Conservation (phyloP, 1,140 invertebrate genomes). For the Formica exsecta region DNA sequence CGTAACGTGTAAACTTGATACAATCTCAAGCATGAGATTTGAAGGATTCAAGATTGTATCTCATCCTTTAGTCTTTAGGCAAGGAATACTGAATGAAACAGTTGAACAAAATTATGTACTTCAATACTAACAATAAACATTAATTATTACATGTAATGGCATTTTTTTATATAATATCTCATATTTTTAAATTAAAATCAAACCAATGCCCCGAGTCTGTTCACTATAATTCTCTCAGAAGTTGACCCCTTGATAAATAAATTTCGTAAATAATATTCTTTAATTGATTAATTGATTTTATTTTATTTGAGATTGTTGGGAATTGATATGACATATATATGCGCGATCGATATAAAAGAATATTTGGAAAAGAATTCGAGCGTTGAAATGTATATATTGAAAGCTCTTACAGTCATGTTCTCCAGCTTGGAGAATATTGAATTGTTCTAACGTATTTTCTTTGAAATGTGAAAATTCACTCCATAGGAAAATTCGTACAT, state of each 20-base stretch:
- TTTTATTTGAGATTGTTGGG: slow-evolving; percentile 4
- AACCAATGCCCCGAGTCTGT: too few species aligned
- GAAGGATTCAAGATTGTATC: too few species aligned
- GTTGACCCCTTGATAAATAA: not conserved
- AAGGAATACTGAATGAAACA: too few species aligned
- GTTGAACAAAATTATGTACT: too few species aligned
- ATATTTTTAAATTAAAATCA: not conserved
- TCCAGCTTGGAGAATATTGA: slow-evolving; percentile 60
- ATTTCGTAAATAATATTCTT: not conserved
- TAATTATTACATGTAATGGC: too few species aligned
- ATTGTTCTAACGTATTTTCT: slow-evolving; percentile 63
- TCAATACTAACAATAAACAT: too few species aligned
- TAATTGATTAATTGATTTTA: not conserved
- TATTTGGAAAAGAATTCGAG: slow-evolving; percentile 28
- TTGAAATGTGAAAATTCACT: slow-evolving; percentile 54
- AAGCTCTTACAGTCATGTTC: slow-evolving; percentile 43
- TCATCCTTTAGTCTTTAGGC: too few species aligned
- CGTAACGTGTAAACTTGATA: too few species aligned
- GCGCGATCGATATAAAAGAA: slow-evolving; percentile 13
- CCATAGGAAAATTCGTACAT: slow-evolving; percentile 54
- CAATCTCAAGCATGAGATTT: too few species aligned
- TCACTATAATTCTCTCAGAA: too few species aligned
- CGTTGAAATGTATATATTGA: slow-evolving; percentile 39
- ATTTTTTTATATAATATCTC: too few species aligned
- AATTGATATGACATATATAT: not conserved